These are phyloP conservation scores for Aptenodytes forsteri DNA, from an alignment of 2,113 vertebrate species.

Conservation along the genomic window DNA sequence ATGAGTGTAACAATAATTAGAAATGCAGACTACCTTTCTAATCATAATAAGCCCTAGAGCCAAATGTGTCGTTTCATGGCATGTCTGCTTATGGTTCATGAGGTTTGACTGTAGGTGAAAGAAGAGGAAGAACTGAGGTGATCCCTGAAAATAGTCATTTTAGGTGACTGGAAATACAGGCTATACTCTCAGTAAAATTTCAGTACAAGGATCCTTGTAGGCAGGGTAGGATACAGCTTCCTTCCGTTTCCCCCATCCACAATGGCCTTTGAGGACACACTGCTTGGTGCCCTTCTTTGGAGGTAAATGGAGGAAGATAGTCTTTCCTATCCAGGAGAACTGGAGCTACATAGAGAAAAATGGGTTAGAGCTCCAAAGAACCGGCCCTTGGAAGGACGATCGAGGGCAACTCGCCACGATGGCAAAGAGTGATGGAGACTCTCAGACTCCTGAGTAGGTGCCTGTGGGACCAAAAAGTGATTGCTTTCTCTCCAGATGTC, in stretches of 20 bases:
- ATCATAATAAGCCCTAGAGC: background rate
- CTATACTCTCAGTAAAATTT: background rate
- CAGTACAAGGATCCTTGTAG: background rate
- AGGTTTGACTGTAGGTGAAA: background rate
- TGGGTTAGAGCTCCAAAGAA: background rate
- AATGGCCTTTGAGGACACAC: background rate
- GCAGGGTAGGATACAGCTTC: background rate
- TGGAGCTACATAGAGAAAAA: background rate
- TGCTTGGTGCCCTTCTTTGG: background rate
- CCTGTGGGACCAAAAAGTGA: background rate
- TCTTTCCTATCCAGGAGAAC: background rate
- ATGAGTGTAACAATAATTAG: background rate
- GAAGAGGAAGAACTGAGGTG: background rate
- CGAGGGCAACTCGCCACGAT: accelerated
- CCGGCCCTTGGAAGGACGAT: background rate
- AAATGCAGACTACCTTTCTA: background rate
- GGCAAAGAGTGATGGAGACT: background rate
- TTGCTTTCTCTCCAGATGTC: background rate
- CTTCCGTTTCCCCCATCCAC: background rate
- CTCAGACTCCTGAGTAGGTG: background rate
- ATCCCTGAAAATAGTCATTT: background rate
- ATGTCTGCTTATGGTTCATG: background rate
- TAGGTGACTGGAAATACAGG: background rate
- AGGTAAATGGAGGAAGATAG: background rate
- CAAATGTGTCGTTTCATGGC: background rate